These are phyloP conservation scores for Rhamphomyia laevipes DNA, from an alignment of 2,888 invertebrate species.

Conservation along the genomic window DNA sequence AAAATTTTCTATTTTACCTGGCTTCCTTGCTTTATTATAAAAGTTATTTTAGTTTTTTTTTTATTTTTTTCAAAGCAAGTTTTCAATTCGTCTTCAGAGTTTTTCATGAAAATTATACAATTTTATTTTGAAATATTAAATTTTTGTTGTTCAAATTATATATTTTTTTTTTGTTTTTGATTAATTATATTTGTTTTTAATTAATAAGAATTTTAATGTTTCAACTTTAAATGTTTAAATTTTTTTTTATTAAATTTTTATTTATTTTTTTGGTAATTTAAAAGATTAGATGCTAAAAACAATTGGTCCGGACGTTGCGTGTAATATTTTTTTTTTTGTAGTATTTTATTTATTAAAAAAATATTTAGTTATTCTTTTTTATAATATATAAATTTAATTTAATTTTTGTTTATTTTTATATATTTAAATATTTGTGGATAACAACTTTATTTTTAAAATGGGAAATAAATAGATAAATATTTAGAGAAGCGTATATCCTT, in stretches of 20 bases:
- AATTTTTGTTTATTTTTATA: slow-evolving; percentile 1
- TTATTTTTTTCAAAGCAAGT: no score
- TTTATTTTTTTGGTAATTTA: background rate
- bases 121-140: no score
- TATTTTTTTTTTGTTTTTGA: background rate
- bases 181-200: background rate
- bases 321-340: slow-evolving; percentile 3
- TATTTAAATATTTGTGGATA: background rate
- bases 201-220: background rate
- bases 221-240: background rate
- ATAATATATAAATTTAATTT: slow-evolving; percentile 1
- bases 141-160: background rate
- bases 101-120: no score
- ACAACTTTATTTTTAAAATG: no score
- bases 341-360: no score
- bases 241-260: background rate
- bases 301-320: slow-evolving; percentile 14
- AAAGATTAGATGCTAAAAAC: slow-evolving; percentile 8
- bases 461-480: no score
- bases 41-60: no score
- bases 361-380: background rate
- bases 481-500: no score
- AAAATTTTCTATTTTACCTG: no score
- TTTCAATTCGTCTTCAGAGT: no score
- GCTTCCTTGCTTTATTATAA: no score